These are phyloP conservation scores for Eremobia ochroleuca DNA, from an alignment of 2,888 invertebrate species.

Conservation along the genomic window DNA sequence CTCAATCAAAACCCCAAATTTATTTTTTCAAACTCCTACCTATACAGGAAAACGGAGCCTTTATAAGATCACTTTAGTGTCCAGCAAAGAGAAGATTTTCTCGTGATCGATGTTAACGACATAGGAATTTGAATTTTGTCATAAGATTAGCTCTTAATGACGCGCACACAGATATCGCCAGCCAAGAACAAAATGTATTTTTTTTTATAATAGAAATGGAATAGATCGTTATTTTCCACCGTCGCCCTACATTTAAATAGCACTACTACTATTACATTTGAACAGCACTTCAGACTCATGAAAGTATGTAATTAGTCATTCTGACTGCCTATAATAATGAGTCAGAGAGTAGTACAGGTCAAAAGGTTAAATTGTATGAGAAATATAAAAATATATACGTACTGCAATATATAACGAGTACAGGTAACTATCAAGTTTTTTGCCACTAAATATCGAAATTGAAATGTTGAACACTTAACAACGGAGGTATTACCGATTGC, in stretches of 20 bases:
- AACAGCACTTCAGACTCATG: not conserved
- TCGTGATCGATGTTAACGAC: not conserved
- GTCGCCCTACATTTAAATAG: not conserved
- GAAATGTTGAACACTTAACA: conserved; percentile 46
- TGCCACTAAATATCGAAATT: conserved; percentile 17
- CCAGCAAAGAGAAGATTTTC: not conserved
- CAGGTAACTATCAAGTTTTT: conserved; percentile 26
- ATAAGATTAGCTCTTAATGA: not conserved
- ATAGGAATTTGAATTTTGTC: not conserved
- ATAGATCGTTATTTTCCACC: not conserved
- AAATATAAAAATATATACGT: not conserved
- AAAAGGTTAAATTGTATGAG: not conserved
- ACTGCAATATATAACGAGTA: not conserved
- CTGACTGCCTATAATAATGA: not conserved
- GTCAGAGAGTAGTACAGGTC: not conserved
- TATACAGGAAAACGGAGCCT: not conserved
- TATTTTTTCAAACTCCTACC: not conserved
- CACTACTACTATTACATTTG: too few species aligned
- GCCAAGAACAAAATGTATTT: not conserved
- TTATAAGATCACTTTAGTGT: not conserved
- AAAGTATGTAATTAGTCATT: not conserved
- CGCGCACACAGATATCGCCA: not conserved
- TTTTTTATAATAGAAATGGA: not conserved
- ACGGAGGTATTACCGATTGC: conserved; percentile 48
- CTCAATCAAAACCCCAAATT: not conserved